These are phyloP conservation scores for Cassiopea xamachana DNA, from an alignment of 30 jellyfish, hydroid and myxozoan genomes.

Conservation along the genomic window DNA sequence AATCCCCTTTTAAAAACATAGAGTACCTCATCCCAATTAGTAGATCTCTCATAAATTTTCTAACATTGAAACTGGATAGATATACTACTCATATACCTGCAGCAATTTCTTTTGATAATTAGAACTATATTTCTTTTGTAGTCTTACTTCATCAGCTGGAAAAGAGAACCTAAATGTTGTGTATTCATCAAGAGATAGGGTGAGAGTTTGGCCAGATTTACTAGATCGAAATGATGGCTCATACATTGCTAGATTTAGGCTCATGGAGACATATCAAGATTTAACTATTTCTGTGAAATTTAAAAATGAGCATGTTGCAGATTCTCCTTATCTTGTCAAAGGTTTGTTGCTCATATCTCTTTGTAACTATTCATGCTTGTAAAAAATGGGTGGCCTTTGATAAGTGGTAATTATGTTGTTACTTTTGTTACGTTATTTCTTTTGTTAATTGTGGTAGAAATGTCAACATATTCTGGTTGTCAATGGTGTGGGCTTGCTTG, in stretches of 20 bases:
- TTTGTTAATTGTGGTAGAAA: too few relatives aligned
- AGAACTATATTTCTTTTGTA: constrained; percentile 4
- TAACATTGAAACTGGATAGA: too few relatives aligned
- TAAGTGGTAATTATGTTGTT: too few relatives aligned
- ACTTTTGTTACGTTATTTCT: too few relatives aligned
- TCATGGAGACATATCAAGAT: constrained; percentile 58
- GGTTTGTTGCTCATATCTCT: constrained; percentile 41
- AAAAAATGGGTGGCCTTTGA: too few relatives aligned
- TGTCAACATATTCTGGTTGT: too few relatives aligned
- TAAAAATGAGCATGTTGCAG: constrained; percentile 77
- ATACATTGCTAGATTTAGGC: constrained; percentile 81
- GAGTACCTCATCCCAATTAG: too few relatives aligned
- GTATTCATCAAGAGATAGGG: constrained; percentile 33
- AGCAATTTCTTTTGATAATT: not conserved
- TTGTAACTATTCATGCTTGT: too few relatives aligned
- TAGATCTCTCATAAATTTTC: too few relatives aligned
- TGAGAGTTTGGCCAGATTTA: constrained; percentile 80
- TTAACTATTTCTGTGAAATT: constrained; percentile 55
- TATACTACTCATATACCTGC: too few relatives aligned
- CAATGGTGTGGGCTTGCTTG: too few relatives aligned
- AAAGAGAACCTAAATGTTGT: constrained; percentile 52
- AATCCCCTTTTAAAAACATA: too few relatives aligned
- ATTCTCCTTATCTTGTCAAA: constrained; percentile 75
- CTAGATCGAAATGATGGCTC: constrained; percentile 95
- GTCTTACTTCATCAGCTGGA: constrained; percentile 86